phyloP scores from a whole-genome alignment of 2,888 invertebrate species.

The Drosophila fulvimacula region DNA sequence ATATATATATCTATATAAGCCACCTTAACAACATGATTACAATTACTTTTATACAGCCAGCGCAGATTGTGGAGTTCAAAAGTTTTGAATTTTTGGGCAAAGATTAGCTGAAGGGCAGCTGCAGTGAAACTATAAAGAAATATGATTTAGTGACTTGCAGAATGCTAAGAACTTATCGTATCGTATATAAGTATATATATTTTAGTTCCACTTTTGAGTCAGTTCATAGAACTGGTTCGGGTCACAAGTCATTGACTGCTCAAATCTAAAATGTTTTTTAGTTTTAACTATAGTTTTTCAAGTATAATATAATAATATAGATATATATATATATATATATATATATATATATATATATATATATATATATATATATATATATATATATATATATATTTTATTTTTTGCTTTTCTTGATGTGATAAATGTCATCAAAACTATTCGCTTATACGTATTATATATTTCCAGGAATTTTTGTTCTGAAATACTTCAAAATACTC shows the following conservation, averaged over 20 bases:
- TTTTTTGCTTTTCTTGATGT: not conserved
- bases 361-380: no score
- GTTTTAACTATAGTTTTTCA: not conserved
- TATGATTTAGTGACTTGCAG: not conserved
- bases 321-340: no score
- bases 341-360: no score
- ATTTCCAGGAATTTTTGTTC: not conserved
- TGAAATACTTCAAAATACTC: no score
- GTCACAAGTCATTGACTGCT: not conserved
- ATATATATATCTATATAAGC: not conserved
- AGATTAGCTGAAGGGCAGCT: slow-evolving; percentile 1
- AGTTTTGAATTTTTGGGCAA: not conserved
- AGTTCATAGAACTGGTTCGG: not conserved
- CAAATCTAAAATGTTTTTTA: not conserved
- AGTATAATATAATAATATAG: no score
- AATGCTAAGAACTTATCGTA: not conserved
- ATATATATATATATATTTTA: no score
- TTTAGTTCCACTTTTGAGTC: not conserved
- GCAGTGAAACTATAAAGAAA: not conserved
- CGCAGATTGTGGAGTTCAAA: not conserved
- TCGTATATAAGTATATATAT: not conserved
- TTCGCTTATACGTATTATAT: not conserved
- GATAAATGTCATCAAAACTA: not conserved
- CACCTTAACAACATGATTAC: not conserved
- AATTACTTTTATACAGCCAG: slow-evolving; percentile 6